These are phyloP conservation scores for Acestrorhynchus altus DNA, from an alignment of 2,797 vertebrate genomes.

Conservation along the genomic window DNA sequence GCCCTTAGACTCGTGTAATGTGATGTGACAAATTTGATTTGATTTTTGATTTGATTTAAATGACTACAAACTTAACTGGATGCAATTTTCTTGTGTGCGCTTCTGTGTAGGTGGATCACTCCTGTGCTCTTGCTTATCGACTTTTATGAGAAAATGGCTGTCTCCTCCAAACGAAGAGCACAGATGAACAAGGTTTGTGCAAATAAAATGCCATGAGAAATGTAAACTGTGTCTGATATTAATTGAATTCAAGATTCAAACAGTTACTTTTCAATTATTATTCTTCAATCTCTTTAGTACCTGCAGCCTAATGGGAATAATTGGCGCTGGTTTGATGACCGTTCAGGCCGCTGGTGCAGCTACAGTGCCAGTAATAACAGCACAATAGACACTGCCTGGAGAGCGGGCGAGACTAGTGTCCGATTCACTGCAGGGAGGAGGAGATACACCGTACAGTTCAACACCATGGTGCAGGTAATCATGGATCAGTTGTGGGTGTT, in stretches of 20 bases:
- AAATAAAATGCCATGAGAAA: not conserved
- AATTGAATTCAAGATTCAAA: no score
- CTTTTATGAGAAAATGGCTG: conserved; percentile 96
- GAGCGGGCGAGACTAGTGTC: conserved; percentile 92
- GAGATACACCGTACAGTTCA: conserved; percentile 97
- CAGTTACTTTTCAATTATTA: not conserved
- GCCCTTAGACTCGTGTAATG: no score
- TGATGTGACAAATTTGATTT: no score
- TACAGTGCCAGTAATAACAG: conserved; percentile 97
- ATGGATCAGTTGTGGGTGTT: not conserved
- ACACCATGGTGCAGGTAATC: conserved; percentile 96
- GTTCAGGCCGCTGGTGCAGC: conserved; percentile 96
- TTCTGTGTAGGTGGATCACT: conserved; percentile 91
- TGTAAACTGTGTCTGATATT: no score
- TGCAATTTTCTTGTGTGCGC: conserved; percentile 26
- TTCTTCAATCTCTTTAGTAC: conserved; percentile 75
- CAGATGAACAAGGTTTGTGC: conserved; percentile 92
- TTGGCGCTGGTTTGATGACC: conserved; percentile 98
- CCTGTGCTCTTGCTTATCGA: conserved; percentile 93
- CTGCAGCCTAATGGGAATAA: conserved; percentile 95
- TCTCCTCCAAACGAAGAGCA: conserved; percentile 92
- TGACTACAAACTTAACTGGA: not conserved
- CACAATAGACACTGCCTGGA: conserved; percentile 95
- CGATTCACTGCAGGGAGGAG: conserved; percentile 93
- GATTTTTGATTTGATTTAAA: no score